Evolutionary conservation across 2,113 vertebrate species (phyloP).

Genomic region (Oriolus oriolus): DNA sequence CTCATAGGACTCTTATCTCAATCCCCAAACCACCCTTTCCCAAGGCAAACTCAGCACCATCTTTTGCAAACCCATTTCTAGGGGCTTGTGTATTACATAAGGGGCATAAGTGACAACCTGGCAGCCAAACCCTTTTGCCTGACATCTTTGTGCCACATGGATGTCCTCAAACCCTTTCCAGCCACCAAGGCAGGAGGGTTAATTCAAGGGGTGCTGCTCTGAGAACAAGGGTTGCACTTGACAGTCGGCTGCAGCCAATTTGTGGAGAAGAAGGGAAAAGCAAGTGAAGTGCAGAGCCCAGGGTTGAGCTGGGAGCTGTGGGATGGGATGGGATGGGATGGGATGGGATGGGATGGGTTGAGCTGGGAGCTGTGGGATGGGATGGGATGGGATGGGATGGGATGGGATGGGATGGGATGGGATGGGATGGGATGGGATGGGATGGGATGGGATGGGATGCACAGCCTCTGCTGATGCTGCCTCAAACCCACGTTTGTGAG

Average conservation of each 20-base stretch:
- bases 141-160: background rate
- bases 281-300: background rate
- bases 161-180: background rate
- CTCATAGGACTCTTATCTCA: background rate
- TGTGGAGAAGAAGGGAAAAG: background rate
- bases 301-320: background rate
- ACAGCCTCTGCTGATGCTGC: background rate
- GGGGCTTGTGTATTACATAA: background rate
- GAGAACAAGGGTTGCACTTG: background rate
- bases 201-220: background rate
- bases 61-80: background rate
- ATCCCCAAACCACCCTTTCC: background rate
- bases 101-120: background rate
- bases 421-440: background rate
- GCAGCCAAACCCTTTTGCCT: background rate
- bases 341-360: background rate
- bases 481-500: background rate
- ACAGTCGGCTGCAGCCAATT: background rate
- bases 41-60: background rate
- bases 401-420: background rate
- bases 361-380: background rate
- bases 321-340: background rate
- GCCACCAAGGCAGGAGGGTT: background rate
- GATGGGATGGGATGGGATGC: background rate
- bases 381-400: no score